Base-by-base conservation (phyloP, 2,113 vertebrate genomes). In the Psephotus haematonotus region DNA sequence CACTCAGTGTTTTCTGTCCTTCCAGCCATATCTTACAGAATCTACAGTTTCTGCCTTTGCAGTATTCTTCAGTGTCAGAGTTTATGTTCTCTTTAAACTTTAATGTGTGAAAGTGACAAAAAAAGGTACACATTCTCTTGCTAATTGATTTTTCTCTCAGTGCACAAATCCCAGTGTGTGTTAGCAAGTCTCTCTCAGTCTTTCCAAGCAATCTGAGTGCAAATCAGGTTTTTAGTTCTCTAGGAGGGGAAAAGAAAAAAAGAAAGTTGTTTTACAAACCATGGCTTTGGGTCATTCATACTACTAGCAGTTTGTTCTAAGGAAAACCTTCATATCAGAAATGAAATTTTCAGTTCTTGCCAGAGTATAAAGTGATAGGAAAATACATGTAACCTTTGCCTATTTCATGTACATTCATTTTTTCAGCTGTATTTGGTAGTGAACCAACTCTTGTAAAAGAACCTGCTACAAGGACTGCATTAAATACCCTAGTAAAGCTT, bases 81-180 rank as follows among this genome's bases (percentile, higher is more conserved):
- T 79, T 77, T 92, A 69, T 53, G 37, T 46, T 92, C 14, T 85
- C 31, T 77, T 97, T 90, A 94, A 96, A 97, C 29, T 74, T 91
- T 17, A 44, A 28, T 53, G 41, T 17, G 35, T 84, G 52, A 64
- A 91, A 88, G 35, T 67, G 81, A 76, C 68, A 60, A 64, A 86
- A 86, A 86, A 91, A 65, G 14, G 49, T 88, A 47, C 17, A 82
- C 44, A 44, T 85, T 80, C 64, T 85, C 11, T 35, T 63, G n/a
- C 50, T 96, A 95, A 94, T 82, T 96, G 68, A 90, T 87, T 95
- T 90, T 88, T 79, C 28, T 71, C 18, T 94, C 44, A 52, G 17
- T 57, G 25, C 17, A 82, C 37, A 77, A 69, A 78, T 72, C 64
- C 23, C 52, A 92, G 62, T 43, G 60, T 46, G 47, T 50, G 17